Conservation (phyloP, 2,797 vertebrate genomes). For the Pelodytes ibericus region DNA sequence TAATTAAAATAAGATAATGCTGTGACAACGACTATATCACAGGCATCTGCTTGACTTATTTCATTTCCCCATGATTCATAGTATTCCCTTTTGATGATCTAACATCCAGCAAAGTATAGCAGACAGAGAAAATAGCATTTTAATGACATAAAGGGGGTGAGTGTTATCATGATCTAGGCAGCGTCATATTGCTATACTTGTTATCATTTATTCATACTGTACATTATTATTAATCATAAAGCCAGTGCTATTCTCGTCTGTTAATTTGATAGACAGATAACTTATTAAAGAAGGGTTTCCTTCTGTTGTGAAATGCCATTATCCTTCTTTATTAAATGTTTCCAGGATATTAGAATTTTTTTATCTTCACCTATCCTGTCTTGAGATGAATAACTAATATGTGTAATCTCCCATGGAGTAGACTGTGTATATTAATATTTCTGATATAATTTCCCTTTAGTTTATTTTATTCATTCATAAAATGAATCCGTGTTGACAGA, state of each 20-base stretch:
- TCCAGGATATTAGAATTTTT: slow-evolving; percentile 54
- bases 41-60: slow-evolving; percentile 19
- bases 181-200: slow-evolving; percentile 42
- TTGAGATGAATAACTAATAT: slow-evolving; percentile 52
- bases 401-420: slow-evolving; percentile 37
- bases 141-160: slow-evolving; percentile 39
- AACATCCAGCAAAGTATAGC: slow-evolving; percentile 27
- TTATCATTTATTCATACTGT: slow-evolving; percentile 55
- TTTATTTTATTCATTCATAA: slow-evolving; percentile 44
- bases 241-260: slow-evolving; percentile 30
- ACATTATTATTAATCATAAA: slow-evolving; percentile 54
- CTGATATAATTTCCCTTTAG: slow-evolving; percentile 24
- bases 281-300: slow-evolving; percentile 47
- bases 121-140: slow-evolving; percentile 42
- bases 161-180: slow-evolving; percentile 35
- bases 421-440: slow-evolving; percentile 48
- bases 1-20: slow-evolving; percentile 22
- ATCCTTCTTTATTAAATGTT: slow-evolving; percentile 54
- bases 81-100: slow-evolving; percentile 21
- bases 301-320: slow-evolving; percentile 49
- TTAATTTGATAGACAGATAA: slow-evolving; percentile 54
- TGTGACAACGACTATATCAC: slow-evolving; percentile 11
- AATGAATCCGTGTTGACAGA: slow-evolving; percentile 19
- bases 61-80: slow-evolving; percentile 23
- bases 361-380: slow-evolving; percentile 38